Evolutionary conservation across 1,140 invertebrate genomes (phyloP).

Genomic region (Trichoplusia ni): DNA sequence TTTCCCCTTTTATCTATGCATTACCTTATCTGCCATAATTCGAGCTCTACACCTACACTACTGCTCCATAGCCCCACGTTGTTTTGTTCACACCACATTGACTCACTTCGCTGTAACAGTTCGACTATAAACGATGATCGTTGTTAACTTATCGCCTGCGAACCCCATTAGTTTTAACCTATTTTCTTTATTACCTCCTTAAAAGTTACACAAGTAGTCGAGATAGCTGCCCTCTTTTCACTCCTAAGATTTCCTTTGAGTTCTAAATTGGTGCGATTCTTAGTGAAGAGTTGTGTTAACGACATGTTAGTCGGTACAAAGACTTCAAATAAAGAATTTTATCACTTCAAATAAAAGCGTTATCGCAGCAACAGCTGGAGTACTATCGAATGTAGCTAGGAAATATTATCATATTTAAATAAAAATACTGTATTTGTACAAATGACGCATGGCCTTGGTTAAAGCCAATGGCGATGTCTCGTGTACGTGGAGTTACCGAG

Average conservation of each 20-base stretch:
- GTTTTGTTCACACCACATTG: neutral
- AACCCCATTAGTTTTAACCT: conserved; percentile 5
- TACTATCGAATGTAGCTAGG: neutral
- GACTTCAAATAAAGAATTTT: too few species aligned
- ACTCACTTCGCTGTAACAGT: neutral
- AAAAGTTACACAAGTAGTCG: neutral
- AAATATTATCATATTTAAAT: neutral
- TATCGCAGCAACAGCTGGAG: neutral
- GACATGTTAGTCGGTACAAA: too few species aligned
- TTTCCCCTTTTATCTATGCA: neutral
- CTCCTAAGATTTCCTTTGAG: neutral
- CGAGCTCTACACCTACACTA: neutral
- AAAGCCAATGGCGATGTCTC: neutral
- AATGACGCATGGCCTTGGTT: conserved; percentile 8
- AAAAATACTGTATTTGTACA: conserved; percentile 6
- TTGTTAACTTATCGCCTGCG: neutral
- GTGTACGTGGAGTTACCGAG: too few species aligned
- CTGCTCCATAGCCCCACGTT: too few species aligned
- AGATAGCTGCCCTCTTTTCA: neutral
- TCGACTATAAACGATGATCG: neutral
- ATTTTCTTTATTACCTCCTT: neutral
- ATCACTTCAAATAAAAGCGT: neutral
- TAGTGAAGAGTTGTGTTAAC: too few species aligned
- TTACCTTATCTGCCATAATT: neutral
- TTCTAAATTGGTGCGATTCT: neutral